Percentiles rank a stretch among this genome's conserved stretches.
These are phyloP conservation scores for Petrosia ficiformis DNA, from an alignment of 37 sponge, comb jelly and placozoan species.

Conservation along the genomic window DNA sequence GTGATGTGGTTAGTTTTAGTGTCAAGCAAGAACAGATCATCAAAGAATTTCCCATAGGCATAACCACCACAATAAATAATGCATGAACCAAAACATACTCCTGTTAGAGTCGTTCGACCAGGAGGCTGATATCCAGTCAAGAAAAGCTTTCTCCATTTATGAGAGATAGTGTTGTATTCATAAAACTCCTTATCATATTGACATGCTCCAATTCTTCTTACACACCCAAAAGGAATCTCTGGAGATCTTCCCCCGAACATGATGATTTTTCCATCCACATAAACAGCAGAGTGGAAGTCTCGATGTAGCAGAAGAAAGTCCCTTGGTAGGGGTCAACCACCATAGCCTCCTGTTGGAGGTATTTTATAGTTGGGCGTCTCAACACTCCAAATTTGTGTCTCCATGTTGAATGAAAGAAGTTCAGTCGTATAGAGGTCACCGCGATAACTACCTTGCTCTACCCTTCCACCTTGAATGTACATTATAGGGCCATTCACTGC, in stretches of 20 bases:
- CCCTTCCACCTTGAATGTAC: constrained; percentile 74
- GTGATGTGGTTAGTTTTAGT: no score
- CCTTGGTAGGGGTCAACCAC: background rate
- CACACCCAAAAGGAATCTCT: no score
- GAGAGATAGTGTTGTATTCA: no score
- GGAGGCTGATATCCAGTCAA: no score
- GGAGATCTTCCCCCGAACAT: constrained; percentile 68
- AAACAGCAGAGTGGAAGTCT: constrained; percentile 69
- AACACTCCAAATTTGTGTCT: constrained; percentile 29
- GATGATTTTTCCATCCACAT: constrained; percentile 33
- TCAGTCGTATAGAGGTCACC: constrained; percentile 51
- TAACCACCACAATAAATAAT: no score
- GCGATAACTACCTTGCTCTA: constrained; percentile 16
- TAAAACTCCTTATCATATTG: no score
- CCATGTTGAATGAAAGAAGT: constrained; percentile 50
- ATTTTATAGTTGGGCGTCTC: background rate
- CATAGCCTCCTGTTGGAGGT: background rate
- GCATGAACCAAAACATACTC: no score
- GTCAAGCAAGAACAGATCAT: no score
- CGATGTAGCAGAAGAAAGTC: constrained; percentile 42
- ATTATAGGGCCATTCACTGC: constrained; percentile 35
- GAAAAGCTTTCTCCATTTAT: no score
- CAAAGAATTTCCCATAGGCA: no score
- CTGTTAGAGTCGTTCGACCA: no score
- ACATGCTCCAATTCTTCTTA: no score